Conservation (phyloP, 2,797 vertebrate genomes). For the Aotus griseimembra region DNA sequence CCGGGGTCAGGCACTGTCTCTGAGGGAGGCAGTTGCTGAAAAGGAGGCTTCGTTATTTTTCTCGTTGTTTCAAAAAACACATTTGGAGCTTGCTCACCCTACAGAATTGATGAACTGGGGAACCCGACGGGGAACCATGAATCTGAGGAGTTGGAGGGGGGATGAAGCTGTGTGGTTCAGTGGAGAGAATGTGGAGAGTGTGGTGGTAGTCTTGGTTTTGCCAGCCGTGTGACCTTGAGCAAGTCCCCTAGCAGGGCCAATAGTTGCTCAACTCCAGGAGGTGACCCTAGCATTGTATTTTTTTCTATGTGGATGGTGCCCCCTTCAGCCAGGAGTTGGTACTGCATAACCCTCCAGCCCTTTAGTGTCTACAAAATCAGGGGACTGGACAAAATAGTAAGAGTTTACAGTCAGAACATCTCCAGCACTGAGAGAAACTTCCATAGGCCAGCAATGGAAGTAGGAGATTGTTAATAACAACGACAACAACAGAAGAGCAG, state of each 20-base stretch:
- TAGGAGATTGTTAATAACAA: not conserved
- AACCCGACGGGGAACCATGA: not conserved
- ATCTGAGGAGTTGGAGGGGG: not conserved
- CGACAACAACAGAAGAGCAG: not conserved
- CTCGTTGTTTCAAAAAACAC: not conserved
- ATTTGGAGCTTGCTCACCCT: not conserved
- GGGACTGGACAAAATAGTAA: not conserved
- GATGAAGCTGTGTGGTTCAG: not conserved
- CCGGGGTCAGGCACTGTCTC: not conserved
- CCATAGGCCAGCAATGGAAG: not conserved
- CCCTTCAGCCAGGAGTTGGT: not conserved
- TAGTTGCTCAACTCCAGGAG: not conserved
- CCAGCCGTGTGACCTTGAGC: not conserved
- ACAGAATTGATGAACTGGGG: not conserved
- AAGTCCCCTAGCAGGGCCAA: not conserved
- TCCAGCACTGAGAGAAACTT: not conserved
- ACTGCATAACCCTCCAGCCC: not conserved
- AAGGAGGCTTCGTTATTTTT: not conserved
- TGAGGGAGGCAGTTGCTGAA: not conserved
- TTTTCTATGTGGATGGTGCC: slow-evolving; percentile 1
- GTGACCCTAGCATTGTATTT: not conserved
- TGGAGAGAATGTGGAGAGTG: not conserved
- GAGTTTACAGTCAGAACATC: not conserved
- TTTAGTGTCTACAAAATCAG: not conserved
- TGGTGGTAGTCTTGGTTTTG: not conserved